Percentiles rank a stretch among this genome's conserved stretches.
Conservation (phyloP, 2,888 invertebrate species). For the Callyntrura guangdongensis region DNA sequence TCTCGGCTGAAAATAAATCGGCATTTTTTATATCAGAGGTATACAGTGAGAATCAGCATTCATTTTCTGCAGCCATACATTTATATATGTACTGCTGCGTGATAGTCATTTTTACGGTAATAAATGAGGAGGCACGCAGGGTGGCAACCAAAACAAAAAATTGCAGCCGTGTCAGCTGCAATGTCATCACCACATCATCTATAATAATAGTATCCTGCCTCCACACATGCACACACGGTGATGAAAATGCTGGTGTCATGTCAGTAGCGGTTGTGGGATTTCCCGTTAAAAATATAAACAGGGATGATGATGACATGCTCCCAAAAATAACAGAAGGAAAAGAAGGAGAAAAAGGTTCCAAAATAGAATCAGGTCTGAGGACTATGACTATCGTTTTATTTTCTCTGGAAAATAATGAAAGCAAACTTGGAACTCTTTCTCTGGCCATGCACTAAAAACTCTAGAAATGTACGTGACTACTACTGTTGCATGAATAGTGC, state of each 20-base stretch:
- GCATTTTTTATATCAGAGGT: no score
- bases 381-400: not conserved
- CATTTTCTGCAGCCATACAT: not conserved
- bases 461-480: no score
- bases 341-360: not conserved
- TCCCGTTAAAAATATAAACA: constrained; percentile 46
- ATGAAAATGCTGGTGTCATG: constrained; percentile 20
- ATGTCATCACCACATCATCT: constrained; percentile 65
- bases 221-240: not conserved
- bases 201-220: constrained; percentile 25
- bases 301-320: not conserved
- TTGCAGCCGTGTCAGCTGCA: constrained; percentile 53
- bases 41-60: not conserved
- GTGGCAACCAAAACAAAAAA: constrained; percentile 4
- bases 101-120: constrained; percentile 3
- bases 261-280: constrained; percentile 32
- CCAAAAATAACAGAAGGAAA: constrained; percentile 55
- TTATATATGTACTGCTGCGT: not conserved
- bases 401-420: no score
- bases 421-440: not conserved
- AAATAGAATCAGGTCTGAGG: no score
- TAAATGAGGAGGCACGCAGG: constrained; percentile 9
- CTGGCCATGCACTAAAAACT: not conserved
- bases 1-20: constrained; percentile 42
- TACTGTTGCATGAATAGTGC: no score